A percentile compares a stretch with the other conserved stretches of the same genome.
Conservation (phyloP, 2,888 invertebrate genomes). For the Protophormia terraenovae region DNA sequence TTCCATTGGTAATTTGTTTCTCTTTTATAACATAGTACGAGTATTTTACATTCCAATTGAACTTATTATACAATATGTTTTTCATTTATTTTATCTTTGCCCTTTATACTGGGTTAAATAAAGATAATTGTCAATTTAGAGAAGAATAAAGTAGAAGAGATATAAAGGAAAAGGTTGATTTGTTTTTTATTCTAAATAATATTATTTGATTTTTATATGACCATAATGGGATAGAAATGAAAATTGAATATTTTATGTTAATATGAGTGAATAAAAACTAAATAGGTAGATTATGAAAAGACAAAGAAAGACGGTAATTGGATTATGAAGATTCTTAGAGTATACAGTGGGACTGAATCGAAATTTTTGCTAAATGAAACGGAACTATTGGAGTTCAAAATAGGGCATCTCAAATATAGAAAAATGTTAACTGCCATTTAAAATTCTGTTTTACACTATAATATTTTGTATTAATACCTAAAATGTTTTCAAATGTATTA, state of each 20-base stretch:
- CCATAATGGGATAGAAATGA: background rate
- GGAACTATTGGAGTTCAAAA: no score
- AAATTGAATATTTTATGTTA: constrained; percentile 4
- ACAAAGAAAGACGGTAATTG: background rate
- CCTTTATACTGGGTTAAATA: constrained; percentile 11
- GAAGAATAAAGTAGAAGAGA: background rate
- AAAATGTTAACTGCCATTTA: no score
- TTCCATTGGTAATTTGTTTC: constrained; percentile 42
- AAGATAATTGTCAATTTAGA: constrained; percentile 40
- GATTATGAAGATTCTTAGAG: background rate
- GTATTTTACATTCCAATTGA: constrained; percentile 14
- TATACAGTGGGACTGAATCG: background rate
- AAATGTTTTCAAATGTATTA: no score
- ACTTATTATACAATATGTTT: constrained; percentile 30
- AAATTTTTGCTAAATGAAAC: background rate
- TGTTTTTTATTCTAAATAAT: background rate
- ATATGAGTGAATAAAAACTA: background rate
- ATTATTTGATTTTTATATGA: background rate
- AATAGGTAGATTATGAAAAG: background rate
- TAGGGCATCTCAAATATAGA: no score
- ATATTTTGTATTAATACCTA: no score
- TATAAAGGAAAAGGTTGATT: constrained; percentile 4
- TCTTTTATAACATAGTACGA: background rate
- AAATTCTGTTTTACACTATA: no score
- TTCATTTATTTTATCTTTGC: background rate